Conservation (phyloP, 2,113 vertebrate species). For the Melanerpes formicivorus region DNA sequence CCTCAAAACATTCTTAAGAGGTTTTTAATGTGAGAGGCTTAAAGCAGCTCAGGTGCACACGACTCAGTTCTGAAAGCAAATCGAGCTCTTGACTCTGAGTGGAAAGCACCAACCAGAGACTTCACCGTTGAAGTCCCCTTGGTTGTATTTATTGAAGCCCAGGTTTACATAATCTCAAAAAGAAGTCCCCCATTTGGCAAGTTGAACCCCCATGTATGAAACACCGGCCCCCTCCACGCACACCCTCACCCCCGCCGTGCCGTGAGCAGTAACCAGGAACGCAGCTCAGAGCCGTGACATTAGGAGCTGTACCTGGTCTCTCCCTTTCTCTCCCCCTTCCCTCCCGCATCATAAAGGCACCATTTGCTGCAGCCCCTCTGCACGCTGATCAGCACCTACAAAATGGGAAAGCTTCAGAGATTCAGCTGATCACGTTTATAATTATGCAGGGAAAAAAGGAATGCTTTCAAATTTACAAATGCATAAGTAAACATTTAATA, state of each 20-base stretch:
- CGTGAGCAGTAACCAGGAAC: not conserved
- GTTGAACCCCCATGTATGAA: not conserved
- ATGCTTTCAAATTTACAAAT: not conserved
- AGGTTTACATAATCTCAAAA: not conserved
- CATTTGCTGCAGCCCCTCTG: not conserved
- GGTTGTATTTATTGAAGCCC: not conserved
- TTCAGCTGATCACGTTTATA: not conserved
- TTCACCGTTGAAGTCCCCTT: not conserved
- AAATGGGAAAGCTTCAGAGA: not conserved
- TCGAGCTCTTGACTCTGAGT: not conserved
- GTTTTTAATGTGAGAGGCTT: not conserved
- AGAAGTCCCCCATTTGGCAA: not conserved
- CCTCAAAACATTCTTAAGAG: not conserved
- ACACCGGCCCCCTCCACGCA: not conserved
- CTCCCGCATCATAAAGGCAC: not conserved
- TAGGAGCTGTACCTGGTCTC: not conserved
- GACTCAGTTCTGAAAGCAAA: not conserved
- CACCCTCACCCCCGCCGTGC: accelerated
- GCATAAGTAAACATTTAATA: constrained; percentile 18
- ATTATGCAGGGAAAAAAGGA: not conserved
- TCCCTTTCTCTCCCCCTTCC: not conserved
- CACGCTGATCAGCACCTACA: not conserved
- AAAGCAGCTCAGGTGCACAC: not conserved
- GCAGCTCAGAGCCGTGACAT: accelerated
- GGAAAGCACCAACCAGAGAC: not conserved